Percentiles rank a stretch among this genome's conserved stretches.
Conservation (phyloP, 2,113 vertebrate species). For the Jaculus jaculus region DNA sequence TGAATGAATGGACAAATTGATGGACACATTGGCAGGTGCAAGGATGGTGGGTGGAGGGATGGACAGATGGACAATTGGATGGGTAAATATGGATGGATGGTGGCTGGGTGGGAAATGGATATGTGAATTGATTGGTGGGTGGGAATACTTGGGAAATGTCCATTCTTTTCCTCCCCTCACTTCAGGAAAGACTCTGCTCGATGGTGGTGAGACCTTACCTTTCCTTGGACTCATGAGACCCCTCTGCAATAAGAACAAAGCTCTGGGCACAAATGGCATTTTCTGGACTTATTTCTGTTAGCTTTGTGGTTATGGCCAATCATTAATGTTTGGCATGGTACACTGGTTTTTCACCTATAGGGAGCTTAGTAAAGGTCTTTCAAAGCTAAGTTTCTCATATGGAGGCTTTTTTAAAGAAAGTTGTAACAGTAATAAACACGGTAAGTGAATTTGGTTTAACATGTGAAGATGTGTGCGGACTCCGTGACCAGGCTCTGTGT, state of each 20-base stretch:
- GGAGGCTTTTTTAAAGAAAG: neutral
- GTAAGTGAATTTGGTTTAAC: neutral
- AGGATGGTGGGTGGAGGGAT: no score
- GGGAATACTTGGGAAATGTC: neutral
- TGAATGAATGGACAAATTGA: neutral
- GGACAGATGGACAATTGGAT: accelerated
- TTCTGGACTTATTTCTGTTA: neutral
- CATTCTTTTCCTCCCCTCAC: neutral
- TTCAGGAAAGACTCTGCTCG: neutral
- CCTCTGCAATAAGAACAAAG: neutral
- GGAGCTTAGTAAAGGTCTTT: neutral
- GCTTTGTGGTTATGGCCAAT: neutral
- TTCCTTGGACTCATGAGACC: neutral
- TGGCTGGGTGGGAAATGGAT: neutral
- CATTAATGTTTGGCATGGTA: neutral
- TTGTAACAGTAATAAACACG: neutral
- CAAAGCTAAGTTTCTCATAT: neutral
- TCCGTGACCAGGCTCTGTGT: neutral
- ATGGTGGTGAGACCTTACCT: neutral
- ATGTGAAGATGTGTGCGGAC: accelerated
- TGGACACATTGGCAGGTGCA: no score
- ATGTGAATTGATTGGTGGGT: neutral
- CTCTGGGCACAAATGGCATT: accelerated
- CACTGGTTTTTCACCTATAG: neutral
- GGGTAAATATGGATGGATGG: neutral